Conservation (phyloP, 2,888 invertebrate species). For the Phanerotoma sp. region DNA sequence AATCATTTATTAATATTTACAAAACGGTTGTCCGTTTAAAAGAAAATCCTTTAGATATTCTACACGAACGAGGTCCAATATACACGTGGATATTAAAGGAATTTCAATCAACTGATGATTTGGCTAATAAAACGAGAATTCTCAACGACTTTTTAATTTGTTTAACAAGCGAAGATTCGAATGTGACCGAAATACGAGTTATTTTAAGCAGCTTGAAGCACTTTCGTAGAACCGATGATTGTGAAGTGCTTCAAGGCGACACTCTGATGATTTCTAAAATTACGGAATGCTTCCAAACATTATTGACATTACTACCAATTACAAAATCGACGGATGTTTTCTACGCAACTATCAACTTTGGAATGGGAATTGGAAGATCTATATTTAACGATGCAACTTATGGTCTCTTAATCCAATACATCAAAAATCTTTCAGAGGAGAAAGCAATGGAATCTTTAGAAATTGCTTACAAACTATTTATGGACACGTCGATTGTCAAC, state of each 20-base stretch:
- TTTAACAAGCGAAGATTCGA: slow-evolving; percentile 34
- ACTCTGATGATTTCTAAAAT: slow-evolving; percentile 30
- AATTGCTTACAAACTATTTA: slow-evolving; percentile 40
- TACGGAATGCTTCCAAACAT: slow-evolving; percentile 42
- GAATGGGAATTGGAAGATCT: slow-evolving; percentile 37
- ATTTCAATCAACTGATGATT: slow-evolving; percentile 28
- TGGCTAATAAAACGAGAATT: slow-evolving; percentile 42
- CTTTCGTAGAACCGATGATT: slow-evolving; percentile 14
- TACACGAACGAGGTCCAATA: slow-evolving; percentile 29
- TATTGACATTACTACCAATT: slow-evolving; percentile 41
- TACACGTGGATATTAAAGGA: slow-evolving; percentile 46
- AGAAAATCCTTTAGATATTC: slow-evolving; percentile 37
- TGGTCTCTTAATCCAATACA: slow-evolving; percentile 40
- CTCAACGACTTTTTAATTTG: slow-evolving; percentile 46
- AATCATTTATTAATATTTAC: slow-evolving; percentile 45
- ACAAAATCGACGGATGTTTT: slow-evolving; percentile 45
- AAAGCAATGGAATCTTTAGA: slow-evolving; percentile 41
- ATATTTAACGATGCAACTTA: slow-evolving; percentile 38
- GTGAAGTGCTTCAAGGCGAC: slow-evolving; percentile 2
- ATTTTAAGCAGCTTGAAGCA: slow-evolving; percentile 36
- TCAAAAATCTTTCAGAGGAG: slow-evolving; percentile 31
- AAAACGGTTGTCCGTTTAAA: slow-evolving; percentile 40
- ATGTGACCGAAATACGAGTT: slow-evolving; percentile 32
- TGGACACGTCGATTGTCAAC: slow-evolving; percentile 27
- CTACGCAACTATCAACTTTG: slow-evolving; percentile 41